A percentile compares a stretch with the other conserved stretches of the same genome.
Conservation (phyloP, 2,797 vertebrate species). For the Cichlasoma orientale region DNA sequence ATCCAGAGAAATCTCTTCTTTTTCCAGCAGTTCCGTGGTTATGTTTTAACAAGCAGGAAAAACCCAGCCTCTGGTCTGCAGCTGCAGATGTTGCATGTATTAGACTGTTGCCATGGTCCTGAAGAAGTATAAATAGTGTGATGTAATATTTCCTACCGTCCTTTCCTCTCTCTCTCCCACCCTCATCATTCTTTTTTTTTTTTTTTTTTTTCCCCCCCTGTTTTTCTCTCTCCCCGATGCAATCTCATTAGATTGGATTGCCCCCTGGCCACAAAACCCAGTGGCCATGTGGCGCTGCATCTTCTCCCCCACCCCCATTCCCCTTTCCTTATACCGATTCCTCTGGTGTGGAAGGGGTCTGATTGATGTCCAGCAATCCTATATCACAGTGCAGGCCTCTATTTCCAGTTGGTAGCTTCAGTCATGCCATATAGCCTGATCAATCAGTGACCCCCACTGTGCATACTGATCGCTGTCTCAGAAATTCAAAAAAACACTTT, state of each 20-base stretch:
- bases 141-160: constrained; percentile 68
- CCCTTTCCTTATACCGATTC: constrained; percentile 52
- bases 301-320: constrained; percentile 32
- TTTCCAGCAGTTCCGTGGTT: constrained; percentile 20
- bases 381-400: constrained; percentile 76
- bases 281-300: constrained; percentile 72
- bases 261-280: constrained; percentile 67
- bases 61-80: constrained; percentile 43
- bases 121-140: constrained; percentile 63
- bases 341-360: constrained; percentile 74
- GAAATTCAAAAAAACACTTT: constrained; percentile 61
- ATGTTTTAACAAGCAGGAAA: constrained; percentile 63
- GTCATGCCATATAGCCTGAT: constrained; percentile 75
- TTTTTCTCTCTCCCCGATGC: constrained; percentile 60
- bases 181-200: constrained; percentile 60
- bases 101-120: constrained; percentile 67
- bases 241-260: constrained; percentile 79
- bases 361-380: constrained; percentile 83
- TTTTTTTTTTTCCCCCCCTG: constrained; percentile 43
- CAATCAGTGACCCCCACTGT: constrained; percentile 68
- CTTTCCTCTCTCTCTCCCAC: constrained; percentile 8
- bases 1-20: constrained; percentile 63
- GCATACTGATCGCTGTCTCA: constrained; percentile 69
- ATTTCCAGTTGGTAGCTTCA: constrained; percentile 82
- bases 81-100: constrained; percentile 48